Evolutionary conservation across 2,888 invertebrate species (phyloP), one percentile per base, ranked within the genome.

Genomic region (Ceramica pisi): DNA sequence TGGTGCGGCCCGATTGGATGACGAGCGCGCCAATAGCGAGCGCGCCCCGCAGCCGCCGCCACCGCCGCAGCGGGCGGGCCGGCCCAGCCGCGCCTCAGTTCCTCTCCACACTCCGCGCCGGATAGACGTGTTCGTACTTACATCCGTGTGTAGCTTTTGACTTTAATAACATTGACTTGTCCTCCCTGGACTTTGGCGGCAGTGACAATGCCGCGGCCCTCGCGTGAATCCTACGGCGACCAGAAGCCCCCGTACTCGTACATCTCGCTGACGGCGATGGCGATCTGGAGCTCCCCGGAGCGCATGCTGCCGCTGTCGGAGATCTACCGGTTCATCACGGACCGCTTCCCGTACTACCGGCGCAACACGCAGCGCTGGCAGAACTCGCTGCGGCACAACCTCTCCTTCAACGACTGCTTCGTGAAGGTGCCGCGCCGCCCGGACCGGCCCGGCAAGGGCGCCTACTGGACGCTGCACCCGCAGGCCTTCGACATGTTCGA

Each of bases 191-290:
- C 56, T 46, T 72, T 80, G 75, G 86, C 88, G 87, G 81, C 84
- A 92, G 94, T 92, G 94, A 95, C 84, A 75, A 99, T 99, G 99
- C 99, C 99, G 93, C 97, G 99, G 91, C 99, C 99, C 87, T 98
- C 99, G 89, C 97, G 99, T 87, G 99, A 99, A 94, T 98, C 99
- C 73, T 99, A 99, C 96, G 99, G 99, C 92, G 99, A 99, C 94
- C 99, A 99, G 95, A 99, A 99, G 95, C 99, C 99, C 71, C 99
- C 99, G 35, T 99, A 99, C 94, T 99, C 99, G 57, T 99, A 99
- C 96, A 99, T 99, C 89, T 99, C 99, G 55, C 96, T 99, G 83
- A 99, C 99, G 61, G 99, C 99, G 77, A 99, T 99, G 99, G 99
- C 99, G 74, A 99, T 99, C 89, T 99, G 99, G 98, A 98, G 98